These are phyloP conservation scores for Tupaia chinensis DNA, from an alignment of 2,113 vertebrate species.

Conservation along the genomic window DNA sequence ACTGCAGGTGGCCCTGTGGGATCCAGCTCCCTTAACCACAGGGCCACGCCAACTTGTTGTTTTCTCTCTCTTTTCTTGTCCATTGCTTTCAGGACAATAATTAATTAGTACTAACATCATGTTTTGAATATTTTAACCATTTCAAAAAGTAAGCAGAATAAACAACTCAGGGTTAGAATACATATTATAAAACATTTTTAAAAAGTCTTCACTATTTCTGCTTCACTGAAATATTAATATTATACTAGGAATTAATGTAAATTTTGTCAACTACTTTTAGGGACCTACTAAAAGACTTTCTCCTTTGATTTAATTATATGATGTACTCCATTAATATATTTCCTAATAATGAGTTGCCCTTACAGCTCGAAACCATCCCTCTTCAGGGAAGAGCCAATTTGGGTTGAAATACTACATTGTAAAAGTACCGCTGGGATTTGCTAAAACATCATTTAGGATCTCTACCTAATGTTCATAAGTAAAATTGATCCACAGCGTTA, in stretches of 20 bases:
- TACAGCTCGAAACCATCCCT: neutral
- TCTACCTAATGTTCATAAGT: constrained; percentile 10
- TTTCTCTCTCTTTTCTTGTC: neutral
- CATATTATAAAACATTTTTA: constrained; percentile 12
- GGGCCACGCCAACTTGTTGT: too few species aligned
- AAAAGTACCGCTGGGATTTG: constrained; percentile 12
- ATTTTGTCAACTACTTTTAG: neutral
- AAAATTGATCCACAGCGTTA: constrained; percentile 9
- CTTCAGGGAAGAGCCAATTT: constrained; percentile 14
- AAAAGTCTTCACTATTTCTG: constrained; percentile 1
- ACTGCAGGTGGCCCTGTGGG: too few species aligned
- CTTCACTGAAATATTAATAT: neutral
- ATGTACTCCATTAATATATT: neutral
- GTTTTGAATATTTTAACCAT: neutral
- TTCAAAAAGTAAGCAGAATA: constrained; percentile 1
- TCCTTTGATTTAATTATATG: constrained; percentile 6
- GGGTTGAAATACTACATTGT: constrained; percentile 23
- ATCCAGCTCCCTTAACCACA: too few species aligned
- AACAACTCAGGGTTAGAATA: neutral
- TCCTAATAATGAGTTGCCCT: neutral
- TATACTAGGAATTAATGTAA: neutral
- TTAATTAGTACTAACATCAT: neutral
- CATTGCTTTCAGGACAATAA: neutral
- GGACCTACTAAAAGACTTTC: neutral
- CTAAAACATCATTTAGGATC: neutral